phyloP scores from a whole-genome alignment of 2,888 invertebrate genomes.

The Beris morrisii region DNA sequence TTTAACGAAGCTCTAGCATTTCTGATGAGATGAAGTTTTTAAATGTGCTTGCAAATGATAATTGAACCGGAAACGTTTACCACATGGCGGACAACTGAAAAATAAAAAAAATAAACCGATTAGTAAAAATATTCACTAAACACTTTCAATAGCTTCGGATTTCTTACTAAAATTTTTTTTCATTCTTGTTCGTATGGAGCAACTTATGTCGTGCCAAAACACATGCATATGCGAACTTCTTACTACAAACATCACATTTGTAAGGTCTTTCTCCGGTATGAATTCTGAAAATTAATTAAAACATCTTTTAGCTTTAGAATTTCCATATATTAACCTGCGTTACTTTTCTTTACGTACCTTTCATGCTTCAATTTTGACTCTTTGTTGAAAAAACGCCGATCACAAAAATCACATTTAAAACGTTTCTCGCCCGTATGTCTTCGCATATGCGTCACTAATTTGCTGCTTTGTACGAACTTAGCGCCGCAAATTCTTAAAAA shows the following conservation, averaged over 20 bases:
- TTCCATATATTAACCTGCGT: too few species aligned
- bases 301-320: too few species aligned
- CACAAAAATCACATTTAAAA: slow-evolving; percentile 10
- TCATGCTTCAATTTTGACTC: slow-evolving; percentile 13
- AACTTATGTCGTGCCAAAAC: slow-evolving; percentile 32
- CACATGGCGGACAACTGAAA: slow-evolving; percentile 18
- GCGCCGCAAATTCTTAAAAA: slow-evolving; percentile 11
- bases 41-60: slow-evolving; percentile 24
- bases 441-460: slow-evolving; percentile 20
- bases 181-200: slow-evolving; percentile 11
- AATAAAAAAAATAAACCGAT: background rate
- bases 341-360: slow-evolving; percentile 3
- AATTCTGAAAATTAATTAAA: slow-evolving; percentile 24
- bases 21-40: slow-evolving; percentile 20
- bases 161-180: slow-evolving; percentile 22
- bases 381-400: slow-evolving; percentile 5
- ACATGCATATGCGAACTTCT: slow-evolving; percentile 33
- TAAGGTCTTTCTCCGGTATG: slow-evolving; percentile 35
- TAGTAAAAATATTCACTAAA: background rate
- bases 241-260: slow-evolving; percentile 31
- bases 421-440: slow-evolving; percentile 23
- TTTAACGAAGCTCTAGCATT: too few species aligned
- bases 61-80: slow-evolving; percentile 23
- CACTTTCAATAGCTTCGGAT: background rate
- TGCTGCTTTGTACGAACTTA: slow-evolving; percentile 13